Base-by-base conservation (phyloP, 2,888 invertebrate genomes). In the Linnaemya vulpina region DNA sequence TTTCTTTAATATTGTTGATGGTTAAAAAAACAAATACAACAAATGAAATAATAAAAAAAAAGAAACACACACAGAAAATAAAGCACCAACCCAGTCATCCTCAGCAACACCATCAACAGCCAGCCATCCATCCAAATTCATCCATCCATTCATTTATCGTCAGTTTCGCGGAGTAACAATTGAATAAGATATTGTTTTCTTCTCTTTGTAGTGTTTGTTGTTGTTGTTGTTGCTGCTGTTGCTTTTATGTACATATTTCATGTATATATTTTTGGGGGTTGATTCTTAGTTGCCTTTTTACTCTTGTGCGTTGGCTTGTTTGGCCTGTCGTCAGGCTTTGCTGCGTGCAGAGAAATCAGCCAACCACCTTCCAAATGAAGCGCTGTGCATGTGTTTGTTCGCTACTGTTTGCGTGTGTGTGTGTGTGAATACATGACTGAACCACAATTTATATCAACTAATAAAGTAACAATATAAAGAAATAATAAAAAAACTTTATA, bases 1-100 rank as follows among this genome's bases (percentile, higher is more conserved):
- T 91, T 87, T 73, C 86, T 79, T 83, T 82, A 86, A 88, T 87
- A 84, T 81, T 84, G 81, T 76, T 84, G 87, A 80, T 84, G 76
- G 71, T 60, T 43, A 77, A 77, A 84, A 79, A 86, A 68, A 68
- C 73, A 84, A 67, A 73, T 49, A 71, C 25, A 71, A 71, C 58
- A 46, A 71, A 43, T 13, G 51, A 67, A 63, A 40, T 10, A 77
- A n/a, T 38, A 60, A 80, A 53, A 75, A 67, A 78, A 70, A 84
- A 46, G n/a, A 58, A 74, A 46, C 5, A 30, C 5, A 30, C 35
- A 53, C 25, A 30, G 5, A 30, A 30, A 30, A 30, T 30, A 49
- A 83, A 49, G 46, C 58, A 79, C 65, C 35, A 46, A 75, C 40
- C 65, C 76, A 81, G 62, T 46, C 81, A 75, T 78, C 78, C 62